Evolutionary conservation across 2,888 invertebrate genomes (phyloP), one percentile per base, ranked within the genome.

Genomic region (Entomobrya proxima): DNA sequence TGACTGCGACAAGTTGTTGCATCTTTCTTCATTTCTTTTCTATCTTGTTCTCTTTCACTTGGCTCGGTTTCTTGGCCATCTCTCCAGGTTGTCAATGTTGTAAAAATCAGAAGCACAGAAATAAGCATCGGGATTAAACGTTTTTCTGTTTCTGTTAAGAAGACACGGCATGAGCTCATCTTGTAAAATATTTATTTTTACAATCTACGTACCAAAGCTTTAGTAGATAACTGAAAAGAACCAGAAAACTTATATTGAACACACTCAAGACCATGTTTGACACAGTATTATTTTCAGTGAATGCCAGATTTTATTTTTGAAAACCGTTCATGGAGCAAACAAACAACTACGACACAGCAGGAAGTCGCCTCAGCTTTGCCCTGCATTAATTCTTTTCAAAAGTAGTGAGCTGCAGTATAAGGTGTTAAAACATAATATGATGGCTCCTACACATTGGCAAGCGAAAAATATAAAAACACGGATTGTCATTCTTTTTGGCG

Each of bases 11-110:
- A 61, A n/a, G 32, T 30, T 61, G 32, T n/a, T 9, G n/a, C n/a
- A n/a, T n/a, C n/a, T n/a, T n/a, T n/a, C n/a, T n/a, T 7, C 15
- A 40, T 40, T 40, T 15, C 44, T 15, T 64, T 64, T 15, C 5
- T 64, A 18, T 32, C 35, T 32, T 61, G 27, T 32, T 13, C 30
- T 30, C 30, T 61, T 32, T 32, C 6, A 1, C 13, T 61, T 27
- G 13, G 5, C 13, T 13, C 13, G 1, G 11, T 18, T 24, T 40
- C 11, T 40, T 44, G 40, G 40, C 21, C 40, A 69, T 44, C 67
- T 69, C 67, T 69, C 37, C 67, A 69, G 40, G 67, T 44, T 69
- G 67, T 69, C 67, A 69, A 69, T 40, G 67, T 27, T n/a, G 67
- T 69, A 69, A 69, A 69, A 69, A 37, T 69, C 67, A 69, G 44